A percentile compares a stretch with the other conserved stretches of the same genome.
These are phyloP conservation scores for Cactoblastis cactorum DNA, from an alignment of 2,888 invertebrate species.

Conservation along the genomic window DNA sequence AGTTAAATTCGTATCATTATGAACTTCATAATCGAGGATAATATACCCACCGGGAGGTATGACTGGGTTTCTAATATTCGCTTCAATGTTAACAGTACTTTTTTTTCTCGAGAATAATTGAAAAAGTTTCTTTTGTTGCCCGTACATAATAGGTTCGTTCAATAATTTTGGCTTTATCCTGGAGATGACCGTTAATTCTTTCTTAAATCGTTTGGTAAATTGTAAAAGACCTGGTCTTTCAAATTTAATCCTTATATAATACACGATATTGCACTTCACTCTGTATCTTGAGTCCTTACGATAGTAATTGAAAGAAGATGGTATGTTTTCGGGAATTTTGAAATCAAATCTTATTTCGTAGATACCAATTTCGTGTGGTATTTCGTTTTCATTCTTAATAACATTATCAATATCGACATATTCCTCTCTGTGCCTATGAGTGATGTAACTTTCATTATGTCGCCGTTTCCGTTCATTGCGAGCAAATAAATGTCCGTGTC, in stretches of 20 bases:
- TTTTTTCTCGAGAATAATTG: slow-evolving; percentile 31
- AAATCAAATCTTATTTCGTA: slow-evolving; percentile 36
- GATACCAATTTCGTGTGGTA: slow-evolving; percentile 22
- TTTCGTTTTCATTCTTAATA: slow-evolving; percentile 19
- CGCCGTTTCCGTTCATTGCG: slow-evolving; percentile 15
- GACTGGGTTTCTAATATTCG: slow-evolving; percentile 30
- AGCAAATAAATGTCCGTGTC: slow-evolving; percentile 23
- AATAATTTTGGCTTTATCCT: slow-evolving; percentile 30
- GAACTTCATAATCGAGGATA: slow-evolving; percentile 32
- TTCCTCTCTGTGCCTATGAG: slow-evolving; percentile 22
- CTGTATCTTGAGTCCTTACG: slow-evolving; percentile 16
- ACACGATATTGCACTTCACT: slow-evolving; percentile 31
- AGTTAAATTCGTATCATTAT: too few relatives aligned
- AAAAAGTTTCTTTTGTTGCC: slow-evolving; percentile 33
- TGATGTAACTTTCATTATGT: slow-evolving; percentile 8
- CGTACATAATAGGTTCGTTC: slow-evolving; percentile 30
- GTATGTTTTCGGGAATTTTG: slow-evolving; percentile 32
- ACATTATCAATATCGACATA: slow-evolving; percentile 28
- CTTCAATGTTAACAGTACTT: slow-evolving; percentile 33
- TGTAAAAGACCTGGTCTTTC: slow-evolving; percentile 34
- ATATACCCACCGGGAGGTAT: slow-evolving; percentile 31
- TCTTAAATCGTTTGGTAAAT: slow-evolving; percentile 33
- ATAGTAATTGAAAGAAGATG: slow-evolving; percentile 27
- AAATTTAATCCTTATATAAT: slow-evolving; percentile 40
- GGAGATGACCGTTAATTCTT: slow-evolving; percentile 33